phyloP scores from a whole-genome alignment of 2,888 invertebrate species.

The Phyllotreta striolata region DNA sequence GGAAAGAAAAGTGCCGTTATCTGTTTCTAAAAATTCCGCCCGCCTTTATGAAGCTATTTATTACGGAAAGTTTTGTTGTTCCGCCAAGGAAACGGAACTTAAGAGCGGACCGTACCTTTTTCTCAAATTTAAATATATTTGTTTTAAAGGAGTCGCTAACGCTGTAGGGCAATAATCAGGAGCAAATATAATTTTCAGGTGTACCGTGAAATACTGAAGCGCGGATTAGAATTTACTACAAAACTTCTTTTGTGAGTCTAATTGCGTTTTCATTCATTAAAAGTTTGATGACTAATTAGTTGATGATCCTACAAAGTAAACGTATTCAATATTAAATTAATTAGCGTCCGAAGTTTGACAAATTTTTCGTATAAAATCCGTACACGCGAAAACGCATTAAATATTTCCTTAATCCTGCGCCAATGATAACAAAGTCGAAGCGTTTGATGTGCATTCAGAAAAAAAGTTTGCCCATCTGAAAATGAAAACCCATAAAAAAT shows the following conservation, averaged over 20 bases:
- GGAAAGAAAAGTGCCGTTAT: conserved; percentile 56
- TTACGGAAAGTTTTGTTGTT: conserved; percentile 44
- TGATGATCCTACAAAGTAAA: no score
- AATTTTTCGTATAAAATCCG: no score
- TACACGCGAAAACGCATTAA: no score
- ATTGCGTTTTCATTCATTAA: no score
- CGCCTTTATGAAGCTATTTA: conserved; percentile 52
- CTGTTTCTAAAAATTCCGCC: conserved; percentile 52
- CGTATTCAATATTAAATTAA: no score
- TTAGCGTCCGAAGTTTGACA: no score
- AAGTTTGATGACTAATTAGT: no score
- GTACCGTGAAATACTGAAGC: background rate
- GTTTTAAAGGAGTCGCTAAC: conserved; percentile 5
- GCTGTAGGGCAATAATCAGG: background rate
- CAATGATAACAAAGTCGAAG: no score
- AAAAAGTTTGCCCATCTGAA: no score
- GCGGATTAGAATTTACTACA: conserved; percentile 6
- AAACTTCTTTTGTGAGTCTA: background rate
- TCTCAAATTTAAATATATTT: conserved; percentile 25
- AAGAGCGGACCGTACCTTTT: conserved; percentile 12
- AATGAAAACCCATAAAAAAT: no score
- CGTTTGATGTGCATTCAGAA: no score
- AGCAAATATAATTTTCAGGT: conserved; percentile 19
- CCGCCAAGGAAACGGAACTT: conserved; percentile 10
- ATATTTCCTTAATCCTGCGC: no score